Conservation (phyloP, 2,888 invertebrate species). For the Brachyptera risi region DNA sequence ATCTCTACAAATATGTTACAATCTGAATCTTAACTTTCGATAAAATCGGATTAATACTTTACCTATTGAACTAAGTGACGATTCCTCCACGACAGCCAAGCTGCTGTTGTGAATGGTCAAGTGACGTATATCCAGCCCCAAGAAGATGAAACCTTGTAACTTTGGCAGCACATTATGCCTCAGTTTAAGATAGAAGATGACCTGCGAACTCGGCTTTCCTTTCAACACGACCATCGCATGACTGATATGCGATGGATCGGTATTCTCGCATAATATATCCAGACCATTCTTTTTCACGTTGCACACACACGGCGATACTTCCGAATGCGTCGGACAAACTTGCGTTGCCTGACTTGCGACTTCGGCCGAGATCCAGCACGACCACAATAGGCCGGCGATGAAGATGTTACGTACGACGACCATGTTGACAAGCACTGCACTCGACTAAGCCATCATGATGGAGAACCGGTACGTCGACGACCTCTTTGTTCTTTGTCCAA, state of each 20-base stretch:
- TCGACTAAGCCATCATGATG: not conserved
- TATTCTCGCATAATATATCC: constrained; percentile 84
- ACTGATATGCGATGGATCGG: constrained; percentile 71
- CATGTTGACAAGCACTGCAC: no score
- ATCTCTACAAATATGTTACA: no score
- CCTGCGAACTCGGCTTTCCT: constrained; percentile 62
- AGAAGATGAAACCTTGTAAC: constrained; percentile 79
- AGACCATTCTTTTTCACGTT: constrained; percentile 83
- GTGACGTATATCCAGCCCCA: constrained; percentile 83
- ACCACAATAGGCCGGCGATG: constrained; percentile 31
- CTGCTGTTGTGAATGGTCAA: constrained; percentile 86
- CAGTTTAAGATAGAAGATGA: constrained; percentile 83
- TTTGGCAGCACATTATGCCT: constrained; percentile 82
- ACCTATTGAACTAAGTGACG: constrained; percentile 84
- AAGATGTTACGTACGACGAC: constrained; percentile 29
- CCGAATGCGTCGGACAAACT: constrained; percentile 69
- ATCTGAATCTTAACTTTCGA: no score
- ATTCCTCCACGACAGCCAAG: constrained; percentile 80
- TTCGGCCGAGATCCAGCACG: constrained; percentile 42
- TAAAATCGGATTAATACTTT: no score
- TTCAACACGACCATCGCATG: constrained; percentile 79
- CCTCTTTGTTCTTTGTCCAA: not conserved
- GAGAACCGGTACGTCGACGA: no score
- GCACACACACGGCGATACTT: constrained; percentile 78
- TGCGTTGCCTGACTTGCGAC: constrained; percentile 49